A percentile compares a stretch with the other conserved stretches of the same genome.
Conservation (phyloP, 2,888 invertebrate genomes). For the Hybos culiciformis region DNA sequence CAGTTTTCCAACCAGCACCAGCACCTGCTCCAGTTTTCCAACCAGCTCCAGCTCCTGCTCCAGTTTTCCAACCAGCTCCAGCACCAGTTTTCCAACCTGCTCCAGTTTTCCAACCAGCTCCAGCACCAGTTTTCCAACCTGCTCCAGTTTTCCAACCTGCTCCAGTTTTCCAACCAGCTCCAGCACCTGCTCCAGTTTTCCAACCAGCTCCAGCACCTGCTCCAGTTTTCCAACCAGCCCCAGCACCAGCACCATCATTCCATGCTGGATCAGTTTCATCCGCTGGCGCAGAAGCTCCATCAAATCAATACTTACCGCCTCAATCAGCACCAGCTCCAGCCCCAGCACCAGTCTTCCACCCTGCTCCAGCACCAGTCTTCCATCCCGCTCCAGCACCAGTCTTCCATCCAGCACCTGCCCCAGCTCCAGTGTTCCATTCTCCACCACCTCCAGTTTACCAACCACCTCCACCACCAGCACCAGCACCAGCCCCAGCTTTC, state of each 20-base stretch:
- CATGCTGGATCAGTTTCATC: not conserved
- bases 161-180: slow-evolving; percentile 5
- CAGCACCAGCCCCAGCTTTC: not conserved
- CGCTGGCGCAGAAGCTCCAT: not conserved
- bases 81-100: not conserved
- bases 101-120: not conserved
- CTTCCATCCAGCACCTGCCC: not conserved
- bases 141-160: not conserved
- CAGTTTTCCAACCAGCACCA: not conserved
- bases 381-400: not conserved
- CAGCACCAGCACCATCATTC: not conserved
- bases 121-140: not conserved
- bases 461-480: not conserved
- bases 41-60: not conserved
- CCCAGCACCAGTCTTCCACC: not conserved
- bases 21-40: not conserved
- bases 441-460: not conserved
- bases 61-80: not conserved
- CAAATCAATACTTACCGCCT: not conserved
- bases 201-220: not conserved
- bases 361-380: not conserved
- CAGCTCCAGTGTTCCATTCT: not conserved
- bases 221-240: not conserved
- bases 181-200: not conserved
- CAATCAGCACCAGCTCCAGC: no score